A percentile compares a stretch with the other conserved stretches of the same genome.
Conservation (phyloP, 2,113 vertebrate species). For the Pampusana beccarii region DNA sequence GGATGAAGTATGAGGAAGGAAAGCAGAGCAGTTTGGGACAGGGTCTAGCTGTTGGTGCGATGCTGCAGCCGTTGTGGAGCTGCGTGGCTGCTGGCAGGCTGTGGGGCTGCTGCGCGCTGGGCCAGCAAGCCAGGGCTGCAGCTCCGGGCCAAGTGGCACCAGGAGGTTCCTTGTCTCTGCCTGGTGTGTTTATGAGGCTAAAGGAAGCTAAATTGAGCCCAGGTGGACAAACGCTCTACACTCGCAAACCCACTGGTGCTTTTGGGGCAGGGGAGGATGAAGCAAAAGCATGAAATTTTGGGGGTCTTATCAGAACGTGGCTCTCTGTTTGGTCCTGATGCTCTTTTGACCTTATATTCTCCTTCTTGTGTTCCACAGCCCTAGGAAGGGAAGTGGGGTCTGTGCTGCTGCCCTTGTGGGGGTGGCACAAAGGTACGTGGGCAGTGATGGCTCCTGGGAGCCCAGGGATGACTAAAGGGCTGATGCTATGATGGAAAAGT, state of each 20-base stretch:
- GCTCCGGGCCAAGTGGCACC: neutral
- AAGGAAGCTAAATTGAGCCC: neutral
- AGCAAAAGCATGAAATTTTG: neutral
- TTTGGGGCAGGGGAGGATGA: neutral
- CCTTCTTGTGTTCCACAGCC: neutral
- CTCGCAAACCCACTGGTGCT: neutral
- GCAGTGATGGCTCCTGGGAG: neutral
- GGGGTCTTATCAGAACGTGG: neutral
- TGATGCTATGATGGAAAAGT: neutral
- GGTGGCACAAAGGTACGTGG: neutral
- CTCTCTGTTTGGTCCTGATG: neutral
- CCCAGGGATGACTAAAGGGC: neutral
- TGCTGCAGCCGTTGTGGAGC: neutral
- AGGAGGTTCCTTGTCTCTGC: neutral
- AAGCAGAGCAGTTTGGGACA: neutral
- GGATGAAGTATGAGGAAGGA: neutral
- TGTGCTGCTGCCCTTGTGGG: neutral
- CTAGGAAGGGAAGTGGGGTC: neutral
- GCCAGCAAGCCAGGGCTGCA: neutral
- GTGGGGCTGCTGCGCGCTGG: neutral
- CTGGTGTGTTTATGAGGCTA: neutral
- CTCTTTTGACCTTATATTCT: neutral
- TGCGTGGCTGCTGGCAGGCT: neutral
- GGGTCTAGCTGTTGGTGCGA: neutral
- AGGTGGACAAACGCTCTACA: fast-evolving